These are phyloP conservation scores for Steinernema khuongi DNA, from an alignment of 1,140 invertebrate genomes.

Conservation along the genomic window DNA sequence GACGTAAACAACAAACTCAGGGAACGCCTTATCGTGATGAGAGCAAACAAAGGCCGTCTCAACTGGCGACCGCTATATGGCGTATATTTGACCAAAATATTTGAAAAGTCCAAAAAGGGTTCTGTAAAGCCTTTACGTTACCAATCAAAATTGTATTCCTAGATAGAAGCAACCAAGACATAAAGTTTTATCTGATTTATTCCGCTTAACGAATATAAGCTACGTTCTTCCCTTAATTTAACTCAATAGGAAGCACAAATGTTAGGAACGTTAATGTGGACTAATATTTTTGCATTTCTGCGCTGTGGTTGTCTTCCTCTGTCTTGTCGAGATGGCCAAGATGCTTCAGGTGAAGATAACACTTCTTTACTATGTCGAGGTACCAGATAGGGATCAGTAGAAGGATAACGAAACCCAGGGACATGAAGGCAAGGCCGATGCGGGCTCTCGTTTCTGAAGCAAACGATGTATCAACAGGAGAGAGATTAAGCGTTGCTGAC, in stretches of 20 bases:
- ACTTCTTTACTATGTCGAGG: not conserved
- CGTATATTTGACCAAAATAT: no score
- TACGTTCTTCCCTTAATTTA: not conserved
- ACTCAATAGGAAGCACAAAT: not conserved
- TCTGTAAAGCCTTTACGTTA: no score
- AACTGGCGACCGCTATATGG: no score
- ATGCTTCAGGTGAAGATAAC: not conserved
- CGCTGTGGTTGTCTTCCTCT: not conserved
- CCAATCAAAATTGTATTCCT: no score
- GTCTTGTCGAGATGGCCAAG: not conserved
- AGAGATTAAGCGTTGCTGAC: not conserved
- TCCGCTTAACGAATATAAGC: no score
- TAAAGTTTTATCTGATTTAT: no score
- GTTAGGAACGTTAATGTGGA: not conserved
- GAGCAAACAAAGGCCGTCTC: no score
- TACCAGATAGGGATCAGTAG: constrained; percentile 1
- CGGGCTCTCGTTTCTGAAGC: not conserved
- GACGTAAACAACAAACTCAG: no score
- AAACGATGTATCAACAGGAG: not conserved
- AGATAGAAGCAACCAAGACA: no score
- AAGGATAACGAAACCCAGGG: not conserved
- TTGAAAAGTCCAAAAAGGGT: no score
- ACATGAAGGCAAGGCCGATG: constrained; percentile 3
- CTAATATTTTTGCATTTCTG: not conserved
- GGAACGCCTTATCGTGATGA: no score